Base-by-base conservation (phyloP, 1,140 invertebrate species). In the Drosophila funebris region DNA sequence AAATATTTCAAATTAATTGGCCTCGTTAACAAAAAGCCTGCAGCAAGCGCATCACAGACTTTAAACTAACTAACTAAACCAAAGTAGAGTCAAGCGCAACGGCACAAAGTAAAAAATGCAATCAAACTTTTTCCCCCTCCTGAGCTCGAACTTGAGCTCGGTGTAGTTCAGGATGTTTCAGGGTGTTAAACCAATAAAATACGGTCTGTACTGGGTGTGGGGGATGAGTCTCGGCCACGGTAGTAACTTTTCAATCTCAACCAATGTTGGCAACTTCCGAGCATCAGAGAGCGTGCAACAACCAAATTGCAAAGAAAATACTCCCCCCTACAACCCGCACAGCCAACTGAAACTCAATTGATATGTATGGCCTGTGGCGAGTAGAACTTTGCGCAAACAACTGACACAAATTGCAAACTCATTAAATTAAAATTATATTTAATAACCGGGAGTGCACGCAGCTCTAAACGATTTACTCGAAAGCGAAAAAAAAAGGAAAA, bases 351-450 rank as follows among this genome's bases (percentile, higher is more conserved):
- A 73, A 68, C 66, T 66, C 74, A 64, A 85, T 85, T 82, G 83
- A 87, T 85, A 85, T 85, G 83, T 88, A 85, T 76, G 75, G 82
- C 64, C 67, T 27, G 50, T 61, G 61, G 66, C 60, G 33, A 37
- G 36, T 16, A 24, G 37, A 85, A 84, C 66, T 87, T 82, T 77
- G 67, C 53, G 57, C 81, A 78, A 83, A 85, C 73, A 84, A 84
- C 83, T 83, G 83, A 83, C 76, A 88, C 78, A 88, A 88, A 88
- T 88, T 83, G 83, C 83, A 83, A 88, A 88, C 83, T 88, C 83
- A 88, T 88, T 88, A 88, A 88, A 83, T 88, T 88, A 88, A 88
- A 88, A 88, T 88, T 88, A 83, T 79, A 88, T 88, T 88, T 88
- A 83, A 88, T 88, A 88, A 88, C 68, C 74, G 82, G 78, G 75